Evolutionary conservation across 1,140 invertebrate species (phyloP).

Genomic region (Nebria ingens): DNA sequence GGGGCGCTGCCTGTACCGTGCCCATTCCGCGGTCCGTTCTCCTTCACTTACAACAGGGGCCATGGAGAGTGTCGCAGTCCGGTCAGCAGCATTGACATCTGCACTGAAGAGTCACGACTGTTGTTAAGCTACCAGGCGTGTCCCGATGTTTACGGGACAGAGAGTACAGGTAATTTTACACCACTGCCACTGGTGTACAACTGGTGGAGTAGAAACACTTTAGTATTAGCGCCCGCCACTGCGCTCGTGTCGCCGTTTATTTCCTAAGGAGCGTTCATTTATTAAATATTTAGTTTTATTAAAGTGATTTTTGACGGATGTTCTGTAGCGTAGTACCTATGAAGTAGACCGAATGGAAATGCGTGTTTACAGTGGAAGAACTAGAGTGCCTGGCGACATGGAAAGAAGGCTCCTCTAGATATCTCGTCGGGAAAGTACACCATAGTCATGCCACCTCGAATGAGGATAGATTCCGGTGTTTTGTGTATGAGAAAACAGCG

Average conservation of each 20-base stretch:
- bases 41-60: conserved; percentile 76
- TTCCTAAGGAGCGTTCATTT: too few species aligned
- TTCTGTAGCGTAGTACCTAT: neutral
- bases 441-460: conserved; percentile 78
- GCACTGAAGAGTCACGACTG: conserved; percentile 76
- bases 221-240: too few species aligned
- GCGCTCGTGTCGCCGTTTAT: too few species aligned
- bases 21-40: conserved; percentile 68
- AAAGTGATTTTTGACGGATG: too few species aligned
- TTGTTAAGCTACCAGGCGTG: conserved; percentile 85
- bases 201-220: too few species aligned
- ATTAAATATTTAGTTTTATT: too few species aligned
- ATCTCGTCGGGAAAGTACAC: conserved; percentile 69
- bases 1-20: conserved; percentile 65
- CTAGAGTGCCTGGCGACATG: conserved; percentile 75
- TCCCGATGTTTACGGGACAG: conserved; percentile 74
- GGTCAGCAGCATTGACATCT: conserved; percentile 76
- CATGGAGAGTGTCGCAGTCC: conserved; percentile 75
- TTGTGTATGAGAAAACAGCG: conserved; percentile 73
- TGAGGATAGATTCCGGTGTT: conserved; percentile 85
- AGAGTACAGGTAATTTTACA: conserved; percentile 67
- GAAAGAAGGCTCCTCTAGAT: conserved; percentile 80
- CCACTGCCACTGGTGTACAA: too few species aligned
- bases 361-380: conserved; percentile 59
- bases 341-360: neutral